Conservation (phyloP, 1,140 invertebrate genomes). For the Chionoecetes opilio region DNA sequence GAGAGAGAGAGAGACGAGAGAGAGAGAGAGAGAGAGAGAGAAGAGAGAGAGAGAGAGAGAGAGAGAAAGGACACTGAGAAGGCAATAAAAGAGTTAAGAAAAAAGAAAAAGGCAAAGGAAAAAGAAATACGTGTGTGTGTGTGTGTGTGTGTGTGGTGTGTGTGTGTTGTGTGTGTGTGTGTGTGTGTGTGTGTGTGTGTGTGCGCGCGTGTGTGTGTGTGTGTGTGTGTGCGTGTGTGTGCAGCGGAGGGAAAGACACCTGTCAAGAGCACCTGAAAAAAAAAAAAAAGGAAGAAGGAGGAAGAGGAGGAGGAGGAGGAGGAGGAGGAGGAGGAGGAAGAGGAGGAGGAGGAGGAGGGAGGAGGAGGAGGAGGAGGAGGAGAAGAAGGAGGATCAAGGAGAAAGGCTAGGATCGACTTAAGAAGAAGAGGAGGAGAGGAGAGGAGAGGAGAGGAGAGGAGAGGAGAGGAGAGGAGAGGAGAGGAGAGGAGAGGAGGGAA, state of each 20-base stretch:
- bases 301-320: background rate
- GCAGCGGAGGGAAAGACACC: background rate
- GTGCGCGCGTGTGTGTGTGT: conserved; percentile 48
- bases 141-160: too few relatives aligned
- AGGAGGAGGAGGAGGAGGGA: too few relatives aligned
- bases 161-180: background rate
- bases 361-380: too few relatives aligned
- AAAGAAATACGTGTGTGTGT: too few relatives aligned
- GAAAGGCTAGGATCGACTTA: too few relatives aligned
- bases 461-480: background rate
- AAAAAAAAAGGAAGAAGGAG: background rate
- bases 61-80: background rate
- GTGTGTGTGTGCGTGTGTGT: conserved; percentile 56
- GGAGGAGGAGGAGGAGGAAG: background rate
- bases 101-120: background rate
- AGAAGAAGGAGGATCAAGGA: too few relatives aligned
- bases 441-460: background rate
- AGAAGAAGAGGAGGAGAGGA: background rate
- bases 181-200: background rate
- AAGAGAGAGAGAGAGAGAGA: conserved; percentile 47
- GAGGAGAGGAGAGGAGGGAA: background rate
- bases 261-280: background rate
- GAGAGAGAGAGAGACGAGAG: too few relatives aligned
- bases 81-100: background rate
- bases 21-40: too few relatives aligned